Percentiles rank a stretch among this genome's conserved stretches.
Evolutionary conservation across 1,140 invertebrate genomes (phyloP).

Genomic region (Daktulosphaira vitifoliae): DNA sequence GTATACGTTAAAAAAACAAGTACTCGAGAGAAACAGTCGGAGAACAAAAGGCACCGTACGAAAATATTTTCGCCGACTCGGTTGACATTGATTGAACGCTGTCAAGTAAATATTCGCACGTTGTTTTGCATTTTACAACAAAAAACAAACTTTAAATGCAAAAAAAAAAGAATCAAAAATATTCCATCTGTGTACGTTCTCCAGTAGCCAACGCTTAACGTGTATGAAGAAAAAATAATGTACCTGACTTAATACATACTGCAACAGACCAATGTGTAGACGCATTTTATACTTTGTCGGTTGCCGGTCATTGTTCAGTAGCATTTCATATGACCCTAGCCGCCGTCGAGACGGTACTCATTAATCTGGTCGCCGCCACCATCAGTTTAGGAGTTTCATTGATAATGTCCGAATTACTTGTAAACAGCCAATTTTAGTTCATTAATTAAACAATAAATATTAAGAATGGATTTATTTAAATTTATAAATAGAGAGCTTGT

Average conservation of each 20-base stretch:
- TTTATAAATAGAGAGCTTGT: too few species aligned
- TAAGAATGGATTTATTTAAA: too few species aligned
- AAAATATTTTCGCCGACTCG: slow-evolving; percentile 25
- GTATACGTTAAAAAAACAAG: neutral
- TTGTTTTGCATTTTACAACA: slow-evolving; percentile 26
- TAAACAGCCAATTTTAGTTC: too few species aligned
- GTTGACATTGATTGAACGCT: slow-evolving; percentile 22
- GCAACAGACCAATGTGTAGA: neutral
- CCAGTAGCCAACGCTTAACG: neutral
- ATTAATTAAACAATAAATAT: too few species aligned
- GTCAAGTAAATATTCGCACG: slow-evolving; percentile 20
- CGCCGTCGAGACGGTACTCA: slow-evolving; percentile 9
- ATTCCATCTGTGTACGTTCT: neutral
- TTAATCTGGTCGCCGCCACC: neutral
- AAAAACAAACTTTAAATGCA: neutral
- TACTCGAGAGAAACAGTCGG: neutral
- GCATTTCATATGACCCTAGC: neutral
- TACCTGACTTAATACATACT: neutral
- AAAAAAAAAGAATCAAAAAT: neutral
- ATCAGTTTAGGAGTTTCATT: slow-evolving; percentile 8
- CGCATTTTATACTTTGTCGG: slow-evolving; percentile 20
- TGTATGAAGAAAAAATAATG: neutral
- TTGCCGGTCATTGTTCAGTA: slow-evolving; percentile 22
- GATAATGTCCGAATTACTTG: too few species aligned
- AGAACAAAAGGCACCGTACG: neutral